These are phyloP conservation scores for Dysidea cf. avara DNA, from an alignment of 37 sponge, comb jelly and placozoan species.

Conservation along the genomic window DNA sequence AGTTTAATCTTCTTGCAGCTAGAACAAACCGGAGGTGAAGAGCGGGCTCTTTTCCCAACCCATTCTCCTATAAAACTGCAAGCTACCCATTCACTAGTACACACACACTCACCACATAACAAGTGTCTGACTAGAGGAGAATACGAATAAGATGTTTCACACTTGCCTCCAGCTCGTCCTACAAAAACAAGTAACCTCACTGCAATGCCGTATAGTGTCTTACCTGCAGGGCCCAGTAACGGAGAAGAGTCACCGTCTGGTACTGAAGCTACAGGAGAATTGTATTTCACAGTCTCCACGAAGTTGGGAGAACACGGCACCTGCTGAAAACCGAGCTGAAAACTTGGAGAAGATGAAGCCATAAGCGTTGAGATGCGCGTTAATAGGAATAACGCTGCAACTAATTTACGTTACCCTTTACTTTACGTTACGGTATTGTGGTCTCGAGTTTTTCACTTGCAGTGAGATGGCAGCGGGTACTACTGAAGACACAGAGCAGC, in stretches of 20 bases:
- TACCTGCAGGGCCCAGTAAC: neutral
- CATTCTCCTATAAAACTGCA: neutral
- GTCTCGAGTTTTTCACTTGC: too few relatives aligned
- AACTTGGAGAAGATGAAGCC: neutral
- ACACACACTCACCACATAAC: too few relatives aligned
- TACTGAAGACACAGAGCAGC: neutral
- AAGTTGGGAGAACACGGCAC: constrained; percentile 44
- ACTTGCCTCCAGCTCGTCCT: neutral
- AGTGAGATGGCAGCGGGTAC: neutral
- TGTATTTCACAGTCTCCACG: neutral
- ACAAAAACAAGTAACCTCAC: too few relatives aligned
- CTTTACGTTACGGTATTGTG: constrained; percentile 1
- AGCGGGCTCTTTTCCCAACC: neutral
- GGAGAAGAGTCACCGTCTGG: constrained; percentile 19
- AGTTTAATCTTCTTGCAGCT: too few relatives aligned
- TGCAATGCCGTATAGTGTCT: neutral
- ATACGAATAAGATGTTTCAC: too few relatives aligned
- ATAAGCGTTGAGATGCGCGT: neutral
- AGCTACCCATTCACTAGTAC: neutral
- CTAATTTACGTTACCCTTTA: neutral
- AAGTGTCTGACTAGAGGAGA: too few relatives aligned
- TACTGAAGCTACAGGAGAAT: constrained; percentile 34
- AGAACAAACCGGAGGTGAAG: neutral
- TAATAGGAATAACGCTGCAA: neutral
- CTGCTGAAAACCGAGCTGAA: constrained; percentile 27